Conservation (phyloP, 2,113 vertebrate genomes). For the Nyctereutes procyonoides region DNA sequence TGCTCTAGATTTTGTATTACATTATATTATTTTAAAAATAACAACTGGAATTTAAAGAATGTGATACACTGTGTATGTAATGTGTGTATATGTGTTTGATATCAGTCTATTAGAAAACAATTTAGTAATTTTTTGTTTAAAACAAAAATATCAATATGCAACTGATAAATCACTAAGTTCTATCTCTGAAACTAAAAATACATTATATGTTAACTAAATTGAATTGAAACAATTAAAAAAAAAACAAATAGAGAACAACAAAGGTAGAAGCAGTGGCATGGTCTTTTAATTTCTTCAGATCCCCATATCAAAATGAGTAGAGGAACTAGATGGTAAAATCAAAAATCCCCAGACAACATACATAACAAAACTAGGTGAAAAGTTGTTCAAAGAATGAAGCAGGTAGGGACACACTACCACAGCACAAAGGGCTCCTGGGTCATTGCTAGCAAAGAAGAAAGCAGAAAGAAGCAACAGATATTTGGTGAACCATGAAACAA, state of each 20-base stretch:
- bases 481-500: background rate
- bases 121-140: background rate
- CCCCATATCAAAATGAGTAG: background rate
- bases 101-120: background rate
- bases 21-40: slow-evolving; percentile 18
- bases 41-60: background rate
- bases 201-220: background rate
- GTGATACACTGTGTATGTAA: no score
- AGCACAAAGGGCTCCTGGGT: background rate
- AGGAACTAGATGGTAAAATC: background rate
- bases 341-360: background rate
- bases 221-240: background rate
- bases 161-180: background rate
- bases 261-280: background rate
- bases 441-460: background rate
- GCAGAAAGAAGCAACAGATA: background rate
- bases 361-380: background rate
- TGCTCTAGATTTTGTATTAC: background rate
- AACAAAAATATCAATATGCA: background rate
- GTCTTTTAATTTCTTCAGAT: background rate
- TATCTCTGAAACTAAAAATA: background rate
- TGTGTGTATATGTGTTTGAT: background rate
- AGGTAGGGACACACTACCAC: background rate
- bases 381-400: background rate
- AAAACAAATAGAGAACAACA: background rate